Evolutionary conservation across 2,888 invertebrate species (phyloP).

Genomic region (Notodonta ziczac): DNA sequence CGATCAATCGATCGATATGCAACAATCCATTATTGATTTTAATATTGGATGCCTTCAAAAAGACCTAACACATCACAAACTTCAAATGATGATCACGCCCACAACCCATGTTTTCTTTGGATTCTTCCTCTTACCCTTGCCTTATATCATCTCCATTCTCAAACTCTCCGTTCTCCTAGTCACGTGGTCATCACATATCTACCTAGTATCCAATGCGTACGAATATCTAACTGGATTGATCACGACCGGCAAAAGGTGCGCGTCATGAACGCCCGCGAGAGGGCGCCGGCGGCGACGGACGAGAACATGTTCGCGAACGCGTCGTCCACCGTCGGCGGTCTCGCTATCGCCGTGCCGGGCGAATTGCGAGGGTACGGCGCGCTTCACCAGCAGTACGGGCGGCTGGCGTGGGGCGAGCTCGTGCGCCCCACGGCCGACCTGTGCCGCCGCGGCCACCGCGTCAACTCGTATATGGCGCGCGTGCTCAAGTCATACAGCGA

Average conservation of each 20-base stretch:
- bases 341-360: slow-evolving; percentile 94
- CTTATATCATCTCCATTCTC: too few relatives aligned
- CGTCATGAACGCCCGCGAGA: slow-evolving; percentile 90
- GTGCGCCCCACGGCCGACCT: slow-evolving; percentile 92
- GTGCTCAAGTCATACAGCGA: slow-evolving; percentile 79
- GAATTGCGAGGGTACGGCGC: slow-evolving; percentile 94
- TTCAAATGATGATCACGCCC: too few relatives aligned
- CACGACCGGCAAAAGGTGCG: slow-evolving; percentile 60
- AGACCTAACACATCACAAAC: too few relatives aligned
- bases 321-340: slow-evolving; percentile 84
- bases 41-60: too few relatives aligned
- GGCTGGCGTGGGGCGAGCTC: slow-evolving; percentile 90
- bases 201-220: too few relatives aligned
- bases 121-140: too few relatives aligned
- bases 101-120: too few relatives aligned
- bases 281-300: slow-evolving; percentile 88
- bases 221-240: too few relatives aligned
- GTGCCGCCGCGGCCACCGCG: slow-evolving; percentile 88
- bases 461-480: slow-evolving; percentile 87
- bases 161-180: too few relatives aligned
- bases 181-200: too few relatives aligned
- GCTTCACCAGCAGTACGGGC: slow-evolving; percentile 90
- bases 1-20: too few relatives aligned
- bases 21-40: too few relatives aligned
- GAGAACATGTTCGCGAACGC: slow-evolving; percentile 87